Conservation (phyloP, 2,888 invertebrate species). For the Rhynchonema sp. region DNA sequence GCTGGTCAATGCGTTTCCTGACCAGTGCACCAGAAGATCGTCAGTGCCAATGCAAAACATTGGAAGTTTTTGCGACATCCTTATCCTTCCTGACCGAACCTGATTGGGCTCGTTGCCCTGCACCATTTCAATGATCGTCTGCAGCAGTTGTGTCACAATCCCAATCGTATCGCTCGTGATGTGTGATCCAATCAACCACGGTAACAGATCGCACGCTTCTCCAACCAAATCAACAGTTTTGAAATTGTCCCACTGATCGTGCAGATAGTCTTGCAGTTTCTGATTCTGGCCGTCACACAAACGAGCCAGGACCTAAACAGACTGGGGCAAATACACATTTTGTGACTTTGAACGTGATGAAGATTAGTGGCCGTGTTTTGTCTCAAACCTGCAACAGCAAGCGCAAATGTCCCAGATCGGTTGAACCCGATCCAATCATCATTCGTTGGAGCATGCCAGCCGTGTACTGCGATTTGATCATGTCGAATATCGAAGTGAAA, state of each 20-base stretch:
- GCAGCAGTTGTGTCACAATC: not conserved
- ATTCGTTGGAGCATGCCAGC: too few species aligned
- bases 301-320: not conserved
- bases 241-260: constrained; percentile 4
- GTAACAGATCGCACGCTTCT: not conserved
- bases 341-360: not conserved
- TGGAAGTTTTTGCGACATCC: too few species aligned
- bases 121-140: constrained; percentile 3
- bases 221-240: not conserved
- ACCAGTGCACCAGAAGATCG: too few species aligned
- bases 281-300: constrained; percentile 4
- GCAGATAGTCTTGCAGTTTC: constrained; percentile 1
- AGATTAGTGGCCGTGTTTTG: not conserved
- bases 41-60: too few species aligned
- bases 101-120: constrained; percentile 2
- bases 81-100: too few species aligned
- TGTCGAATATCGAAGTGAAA: too few species aligned
- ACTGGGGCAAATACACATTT: too few species aligned
- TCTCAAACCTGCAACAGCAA: too few species aligned
- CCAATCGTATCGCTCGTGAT: not conserved
- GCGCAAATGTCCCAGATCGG: too few species aligned
- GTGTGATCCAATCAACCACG: not conserved
- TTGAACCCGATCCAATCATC: too few species aligned
- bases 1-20: too few species aligned
- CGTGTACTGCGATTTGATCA: too few species aligned